phyloP scores from a whole-genome alignment of 2,888 invertebrate species.

The Melinaea marsaeus region DNA sequence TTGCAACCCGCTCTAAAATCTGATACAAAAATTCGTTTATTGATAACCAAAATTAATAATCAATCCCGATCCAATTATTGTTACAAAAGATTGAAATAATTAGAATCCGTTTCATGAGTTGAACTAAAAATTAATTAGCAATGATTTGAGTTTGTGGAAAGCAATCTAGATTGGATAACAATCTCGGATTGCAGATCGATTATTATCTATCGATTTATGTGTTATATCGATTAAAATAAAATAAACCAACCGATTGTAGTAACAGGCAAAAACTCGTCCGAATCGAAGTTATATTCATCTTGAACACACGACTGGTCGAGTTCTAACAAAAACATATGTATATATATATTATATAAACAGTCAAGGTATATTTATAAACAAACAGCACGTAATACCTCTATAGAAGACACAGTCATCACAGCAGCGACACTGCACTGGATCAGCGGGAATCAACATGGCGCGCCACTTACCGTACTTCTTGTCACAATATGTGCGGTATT shows the following conservation, averaged over 20 bases:
- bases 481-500: conserved; percentile 58
- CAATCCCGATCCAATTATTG: too few species aligned
- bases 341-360: background rate
- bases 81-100: too few species aligned
- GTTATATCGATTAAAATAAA: too few species aligned
- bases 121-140: too few species aligned
- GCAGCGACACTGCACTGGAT: conserved; percentile 61
- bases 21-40: conserved; percentile 27
- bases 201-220: too few species aligned
- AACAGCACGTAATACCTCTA: conserved; percentile 46
- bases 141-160: too few species aligned
- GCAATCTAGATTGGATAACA: too few species aligned
- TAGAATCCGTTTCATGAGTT: too few species aligned
- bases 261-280: conserved; percentile 65
- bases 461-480: conserved; percentile 63
- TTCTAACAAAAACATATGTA: conserved; percentile 41
- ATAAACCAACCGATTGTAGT: conserved; percentile 53
- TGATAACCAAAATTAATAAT: conserved; percentile 10
- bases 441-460: conserved; percentile 61
- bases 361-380: too few species aligned
- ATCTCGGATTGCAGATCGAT: too few species aligned
- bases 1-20: conserved; percentile 73
- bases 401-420: conserved; percentile 68
- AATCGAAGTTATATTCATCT: conserved; percentile 63
- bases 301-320: conserved; percentile 66